These are phyloP conservation scores for Stichopus chloronotus DNA, from an alignment of 35 echinoderm and acorn worm genomes.

Conservation along the genomic window DNA sequence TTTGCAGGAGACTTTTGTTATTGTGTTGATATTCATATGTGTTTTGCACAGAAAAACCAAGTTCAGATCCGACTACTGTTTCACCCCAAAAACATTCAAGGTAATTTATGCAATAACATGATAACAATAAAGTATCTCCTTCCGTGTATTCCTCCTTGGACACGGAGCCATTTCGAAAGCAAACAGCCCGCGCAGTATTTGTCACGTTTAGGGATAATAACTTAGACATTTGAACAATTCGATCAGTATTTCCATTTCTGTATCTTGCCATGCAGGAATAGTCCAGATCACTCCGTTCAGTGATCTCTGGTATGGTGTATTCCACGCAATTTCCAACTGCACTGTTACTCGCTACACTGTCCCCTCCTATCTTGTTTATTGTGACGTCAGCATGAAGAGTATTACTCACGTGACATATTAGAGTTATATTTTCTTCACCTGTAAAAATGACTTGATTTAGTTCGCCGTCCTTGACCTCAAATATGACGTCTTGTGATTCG, in stretches of 20 bases:
- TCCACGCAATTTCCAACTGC: not conserved
- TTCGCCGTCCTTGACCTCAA: not conserved
- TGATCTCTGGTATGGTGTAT: not conserved
- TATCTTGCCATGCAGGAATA: not conserved
- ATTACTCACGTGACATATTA: too few relatives aligned
- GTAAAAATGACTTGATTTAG: constrained; percentile 13
- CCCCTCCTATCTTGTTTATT: not conserved
- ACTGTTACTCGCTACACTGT: not conserved
- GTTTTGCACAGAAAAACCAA: not conserved
- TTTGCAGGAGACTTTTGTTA: not conserved
- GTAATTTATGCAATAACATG: not conserved
- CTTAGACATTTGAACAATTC: not conserved
- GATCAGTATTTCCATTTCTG: not conserved
- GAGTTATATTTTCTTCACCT: not conserved
- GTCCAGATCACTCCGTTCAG: not conserved
- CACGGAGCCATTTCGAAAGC: not conserved
- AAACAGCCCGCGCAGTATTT: not conserved
- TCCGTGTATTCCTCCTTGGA: not conserved
- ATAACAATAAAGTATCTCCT: not conserved
- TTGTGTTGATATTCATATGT: not conserved
- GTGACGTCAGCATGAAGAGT: too few relatives aligned
- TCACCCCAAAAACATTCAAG: not conserved
- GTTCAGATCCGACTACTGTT: not conserved
- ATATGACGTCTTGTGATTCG: not conserved
- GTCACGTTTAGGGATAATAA: too few relatives aligned